Percentiles rank a stretch among this genome's conserved stretches.
These are phyloP conservation scores for Drosophila mulleri DNA, from an alignment of 2,888 invertebrate genomes.

Conservation along the genomic window DNA sequence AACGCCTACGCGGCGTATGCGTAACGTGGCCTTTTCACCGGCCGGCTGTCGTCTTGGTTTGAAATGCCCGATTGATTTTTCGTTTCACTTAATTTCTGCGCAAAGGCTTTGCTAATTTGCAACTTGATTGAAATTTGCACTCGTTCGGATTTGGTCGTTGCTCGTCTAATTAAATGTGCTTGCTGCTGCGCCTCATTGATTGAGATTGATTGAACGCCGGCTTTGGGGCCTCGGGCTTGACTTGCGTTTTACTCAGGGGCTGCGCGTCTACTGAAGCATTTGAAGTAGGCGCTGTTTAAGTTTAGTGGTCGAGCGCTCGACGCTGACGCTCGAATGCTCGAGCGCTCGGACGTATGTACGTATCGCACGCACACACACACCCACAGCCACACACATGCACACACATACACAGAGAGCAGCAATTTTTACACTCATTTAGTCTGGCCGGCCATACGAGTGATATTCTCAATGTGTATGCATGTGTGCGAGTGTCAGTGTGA, in stretches of 20 bases:
- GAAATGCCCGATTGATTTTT: conserved; percentile 30
- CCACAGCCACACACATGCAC: conserved; percentile 1
- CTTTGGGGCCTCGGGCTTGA: conserved; percentile 45
- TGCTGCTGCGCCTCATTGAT: conserved; percentile 31
- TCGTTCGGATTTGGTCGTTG: neutral
- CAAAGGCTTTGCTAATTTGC: neutral
- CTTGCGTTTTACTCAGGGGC: conserved; percentile 80
- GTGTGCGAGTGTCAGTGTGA: conserved; percentile 18
- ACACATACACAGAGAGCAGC: conserved; percentile 9
- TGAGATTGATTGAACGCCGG: conserved; percentile 34
- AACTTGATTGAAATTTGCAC: neutral
- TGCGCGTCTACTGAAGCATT: conserved; percentile 81
- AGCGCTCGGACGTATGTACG: conserved; percentile 47
- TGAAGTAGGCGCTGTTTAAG: conserved; percentile 73
- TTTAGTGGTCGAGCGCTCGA: conserved; percentile 65
- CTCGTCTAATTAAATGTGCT: conserved; percentile 13
- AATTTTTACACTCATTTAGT: conserved; percentile 63
- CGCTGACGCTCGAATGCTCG: neutral
- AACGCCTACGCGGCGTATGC: conserved; percentile 49
- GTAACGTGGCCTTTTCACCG: conserved; percentile 47
- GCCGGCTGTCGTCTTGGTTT: conserved; percentile 21
- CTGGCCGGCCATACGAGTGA: conserved; percentile 70
- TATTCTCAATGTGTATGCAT: conserved; percentile 45
- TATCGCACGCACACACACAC: conserved; percentile 20
- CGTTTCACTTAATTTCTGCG: conserved; percentile 1